phyloP scores from a whole-genome alignment of 92 coral and sea anemone species.

The Phymanthus crucifer region DNA sequence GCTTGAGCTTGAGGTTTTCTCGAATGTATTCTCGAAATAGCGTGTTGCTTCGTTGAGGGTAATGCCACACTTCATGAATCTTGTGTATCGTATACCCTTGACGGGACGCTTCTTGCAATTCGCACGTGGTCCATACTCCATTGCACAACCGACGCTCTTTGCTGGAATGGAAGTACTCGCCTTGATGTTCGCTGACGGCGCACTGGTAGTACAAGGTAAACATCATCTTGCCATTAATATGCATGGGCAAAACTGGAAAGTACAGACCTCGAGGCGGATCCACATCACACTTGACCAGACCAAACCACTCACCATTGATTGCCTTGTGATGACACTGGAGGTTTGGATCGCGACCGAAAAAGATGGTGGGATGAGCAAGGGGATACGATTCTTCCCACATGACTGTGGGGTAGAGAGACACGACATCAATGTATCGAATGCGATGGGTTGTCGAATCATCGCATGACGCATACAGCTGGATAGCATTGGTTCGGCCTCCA shows the following conservation, averaged over 20 bases:
- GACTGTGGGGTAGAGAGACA: constrained; percentile 18
- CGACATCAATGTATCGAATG: constrained; percentile 23
- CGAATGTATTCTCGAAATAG: no score
- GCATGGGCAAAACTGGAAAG: constrained; percentile 45
- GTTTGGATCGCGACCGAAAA: not conserved
- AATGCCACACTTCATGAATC: not conserved
- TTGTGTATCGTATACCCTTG: constrained; percentile 8
- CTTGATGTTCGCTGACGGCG: not conserved
- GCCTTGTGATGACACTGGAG: not conserved
- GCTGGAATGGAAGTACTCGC: constrained; percentile 13
- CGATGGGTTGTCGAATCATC: constrained; percentile 1
- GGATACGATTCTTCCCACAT: constrained; percentile 19
- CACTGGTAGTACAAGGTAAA: constrained; percentile 48
- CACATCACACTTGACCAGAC: constrained; percentile 37
- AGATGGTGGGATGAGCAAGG: not conserved
- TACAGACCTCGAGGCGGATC: constrained; percentile 37
- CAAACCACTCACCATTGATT: constrained; percentile 22
- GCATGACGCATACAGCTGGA: constrained; percentile 10
- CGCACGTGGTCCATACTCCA: no score
- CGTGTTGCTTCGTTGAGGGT: no score
- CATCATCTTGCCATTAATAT: constrained; percentile 18
- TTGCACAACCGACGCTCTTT: constrained; percentile 13
- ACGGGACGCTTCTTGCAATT: no score
- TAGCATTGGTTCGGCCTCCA: constrained; percentile 46
- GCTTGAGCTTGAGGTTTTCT: no score